These are phyloP conservation scores for Heliconius aoede DNA, from an alignment of 2,888 invertebrate genomes.

Conservation along the genomic window DNA sequence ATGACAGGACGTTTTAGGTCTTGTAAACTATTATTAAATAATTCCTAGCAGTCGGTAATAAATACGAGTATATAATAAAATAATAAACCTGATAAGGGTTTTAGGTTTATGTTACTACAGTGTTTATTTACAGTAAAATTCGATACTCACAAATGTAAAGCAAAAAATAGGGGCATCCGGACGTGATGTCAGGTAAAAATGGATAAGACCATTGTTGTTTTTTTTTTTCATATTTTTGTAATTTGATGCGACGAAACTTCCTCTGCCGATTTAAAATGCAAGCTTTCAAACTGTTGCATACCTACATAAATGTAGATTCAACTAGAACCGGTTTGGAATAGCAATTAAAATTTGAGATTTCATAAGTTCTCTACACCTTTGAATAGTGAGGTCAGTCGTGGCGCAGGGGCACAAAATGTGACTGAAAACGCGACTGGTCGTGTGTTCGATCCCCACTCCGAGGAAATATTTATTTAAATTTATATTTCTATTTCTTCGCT, in stretches of 20 bases:
- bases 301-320: constrained; percentile 11
- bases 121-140: background rate
- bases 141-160: background rate
- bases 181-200: background rate
- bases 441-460: too few species aligned
- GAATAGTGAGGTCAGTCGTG: too few species aligned
- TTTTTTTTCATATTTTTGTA: background rate
- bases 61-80: background rate
- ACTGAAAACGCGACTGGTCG: too few species aligned
- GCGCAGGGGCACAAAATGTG: too few species aligned
- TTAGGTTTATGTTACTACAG: background rate
- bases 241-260: background rate
- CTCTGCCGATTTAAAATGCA: constrained; percentile 6
- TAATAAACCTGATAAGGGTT: background rate
- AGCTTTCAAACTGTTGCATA: constrained; percentile 19
- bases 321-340: constrained; percentile 19
- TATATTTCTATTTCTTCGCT: too few species aligned
- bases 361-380: too few species aligned
- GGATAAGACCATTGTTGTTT: background rate
- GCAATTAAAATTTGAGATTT: constrained; percentile 11
- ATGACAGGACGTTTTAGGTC: background rate
- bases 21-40: background rate
- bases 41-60: background rate
- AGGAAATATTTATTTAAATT: too few species aligned
- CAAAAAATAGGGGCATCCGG: constrained; percentile 13